These are phyloP conservation scores for Dicrurus megarhynchus DNA, from an alignment of 2,113 vertebrate genomes.

Conservation along the genomic window DNA sequence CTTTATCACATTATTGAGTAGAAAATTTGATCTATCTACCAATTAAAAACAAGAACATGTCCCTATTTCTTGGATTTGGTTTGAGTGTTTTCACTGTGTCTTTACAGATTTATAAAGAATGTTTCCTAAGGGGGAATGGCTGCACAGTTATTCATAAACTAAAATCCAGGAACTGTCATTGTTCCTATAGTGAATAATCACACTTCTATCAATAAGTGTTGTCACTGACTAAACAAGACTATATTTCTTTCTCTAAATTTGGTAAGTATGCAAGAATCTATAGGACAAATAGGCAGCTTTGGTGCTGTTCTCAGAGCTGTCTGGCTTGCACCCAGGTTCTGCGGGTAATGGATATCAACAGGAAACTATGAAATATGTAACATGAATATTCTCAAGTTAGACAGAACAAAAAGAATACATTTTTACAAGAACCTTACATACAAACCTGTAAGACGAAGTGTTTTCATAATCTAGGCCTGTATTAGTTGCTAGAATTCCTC, in stretches of 20 bases:
- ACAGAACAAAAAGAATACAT: not conserved
- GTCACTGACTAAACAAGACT: not conserved
- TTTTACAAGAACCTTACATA: not conserved
- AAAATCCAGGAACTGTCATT: not conserved
- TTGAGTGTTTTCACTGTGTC: not conserved
- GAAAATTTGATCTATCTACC: not conserved
- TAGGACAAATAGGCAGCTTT: not conserved
- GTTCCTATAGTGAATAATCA: not conserved
- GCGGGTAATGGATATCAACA: not conserved
- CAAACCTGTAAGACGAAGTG: slow-evolving; percentile 84
- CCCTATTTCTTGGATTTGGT: not conserved
- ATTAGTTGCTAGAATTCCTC: slow-evolving; percentile 81
- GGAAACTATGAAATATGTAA: not conserved
- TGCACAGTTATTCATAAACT: not conserved
- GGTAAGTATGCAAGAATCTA: not conserved
- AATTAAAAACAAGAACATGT: not conserved
- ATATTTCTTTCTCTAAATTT: not conserved
- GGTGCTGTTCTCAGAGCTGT: not conserved
- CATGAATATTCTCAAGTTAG: not conserved
- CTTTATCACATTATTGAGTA: not conserved
- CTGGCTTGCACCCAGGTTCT: not conserved
- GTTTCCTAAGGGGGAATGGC: not conserved
- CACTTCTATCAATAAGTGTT: not conserved
- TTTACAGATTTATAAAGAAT: not conserved
- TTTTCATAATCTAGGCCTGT: slow-evolving; percentile 82